These are phyloP conservation scores for Acanthosepion esculentum DNA, from an alignment of 2,888 invertebrate genomes.

Conservation along the genomic window DNA sequence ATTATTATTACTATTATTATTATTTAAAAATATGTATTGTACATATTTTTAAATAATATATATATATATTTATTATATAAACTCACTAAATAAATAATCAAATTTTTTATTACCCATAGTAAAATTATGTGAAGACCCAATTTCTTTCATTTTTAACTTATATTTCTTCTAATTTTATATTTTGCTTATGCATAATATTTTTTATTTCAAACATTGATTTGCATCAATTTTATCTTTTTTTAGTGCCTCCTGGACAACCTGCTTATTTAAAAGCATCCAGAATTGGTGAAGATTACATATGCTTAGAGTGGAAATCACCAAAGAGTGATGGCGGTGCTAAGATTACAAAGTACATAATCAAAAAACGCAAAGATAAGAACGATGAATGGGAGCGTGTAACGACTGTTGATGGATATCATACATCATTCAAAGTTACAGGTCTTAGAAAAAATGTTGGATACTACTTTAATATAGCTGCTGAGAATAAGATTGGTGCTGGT, in stretches of 20 bases:
- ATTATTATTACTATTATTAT: too few relatives aligned
- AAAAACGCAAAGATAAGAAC: constrained; percentile 54
- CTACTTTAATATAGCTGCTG: constrained; percentile 73
- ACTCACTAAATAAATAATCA: too few relatives aligned
- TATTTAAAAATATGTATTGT: too few relatives aligned
- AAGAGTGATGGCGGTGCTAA: constrained; percentile 62
- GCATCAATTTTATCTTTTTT: background rate
- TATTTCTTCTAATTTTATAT: too few relatives aligned
- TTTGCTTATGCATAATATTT: background rate
- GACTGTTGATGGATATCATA: constrained; percentile 83
- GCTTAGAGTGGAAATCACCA: constrained; percentile 62
- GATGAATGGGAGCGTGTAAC: constrained; percentile 84
- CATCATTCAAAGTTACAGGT: constrained; percentile 71
- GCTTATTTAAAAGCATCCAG: constrained; percentile 56
- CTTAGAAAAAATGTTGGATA: constrained; percentile 71
- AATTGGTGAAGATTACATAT: constrained; percentile 58
- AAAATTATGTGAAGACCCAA: too few relatives aligned
- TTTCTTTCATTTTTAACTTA: too few relatives aligned
- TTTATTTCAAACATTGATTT: background rate
- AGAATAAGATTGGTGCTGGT: constrained; percentile 74
- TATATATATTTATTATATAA: too few relatives aligned
- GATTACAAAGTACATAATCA: constrained; percentile 61
- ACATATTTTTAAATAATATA: too few relatives aligned
- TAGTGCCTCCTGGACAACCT: constrained; percentile 58
- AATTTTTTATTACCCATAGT: too few relatives aligned